phyloP scores from a whole-genome alignment of 2,888 invertebrate genomes.

The Stegophylla sp. region DNA sequence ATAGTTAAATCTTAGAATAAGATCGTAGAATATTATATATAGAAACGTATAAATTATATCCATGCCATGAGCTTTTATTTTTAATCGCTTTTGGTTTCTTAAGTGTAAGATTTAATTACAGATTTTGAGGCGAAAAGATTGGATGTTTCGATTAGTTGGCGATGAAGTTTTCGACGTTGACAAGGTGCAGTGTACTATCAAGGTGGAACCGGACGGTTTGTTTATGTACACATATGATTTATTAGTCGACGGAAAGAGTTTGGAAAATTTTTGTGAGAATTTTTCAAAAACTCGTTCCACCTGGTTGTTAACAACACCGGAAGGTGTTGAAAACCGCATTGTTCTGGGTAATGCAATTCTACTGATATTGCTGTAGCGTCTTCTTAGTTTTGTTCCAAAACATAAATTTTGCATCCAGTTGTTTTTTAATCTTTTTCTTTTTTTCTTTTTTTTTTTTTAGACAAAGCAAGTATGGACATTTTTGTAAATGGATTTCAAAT shows the following conservation, averaged over 20 bases:
- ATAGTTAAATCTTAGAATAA: not conserved
- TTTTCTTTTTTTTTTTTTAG: conserved; percentile 65
- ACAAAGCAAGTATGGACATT: conserved; percentile 77
- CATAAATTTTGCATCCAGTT: no score
- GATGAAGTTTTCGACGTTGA: conserved; percentile 79
- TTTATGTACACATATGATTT: conserved; percentile 84
- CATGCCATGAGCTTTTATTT: not conserved
- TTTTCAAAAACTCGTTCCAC: conserved; percentile 77
- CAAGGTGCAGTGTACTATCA: conserved; percentile 67
- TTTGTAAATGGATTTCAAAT: conserved; percentile 78
- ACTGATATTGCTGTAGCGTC: conserved; percentile 22
- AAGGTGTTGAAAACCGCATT: conserved; percentile 71
- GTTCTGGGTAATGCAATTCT: conserved; percentile 73
- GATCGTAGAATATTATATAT: no score
- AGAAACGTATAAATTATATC: no score
- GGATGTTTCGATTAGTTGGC: conserved; percentile 93
- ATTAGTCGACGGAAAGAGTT: conserved; percentile 81
- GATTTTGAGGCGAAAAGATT: conserved; percentile 72
- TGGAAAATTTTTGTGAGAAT: conserved; percentile 80
- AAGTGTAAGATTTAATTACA: conserved; percentile 63
- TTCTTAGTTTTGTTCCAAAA: not conserved
- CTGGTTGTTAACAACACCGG: conserved; percentile 72
- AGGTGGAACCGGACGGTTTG: conserved; percentile 71
- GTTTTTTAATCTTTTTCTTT: no score
- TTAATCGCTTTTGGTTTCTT: not conserved